A percentile compares a stretch with the other conserved stretches of the same genome.
Conservation (phyloP, 2,113 vertebrate genomes). For the Falcunculus frontatus region DNA sequence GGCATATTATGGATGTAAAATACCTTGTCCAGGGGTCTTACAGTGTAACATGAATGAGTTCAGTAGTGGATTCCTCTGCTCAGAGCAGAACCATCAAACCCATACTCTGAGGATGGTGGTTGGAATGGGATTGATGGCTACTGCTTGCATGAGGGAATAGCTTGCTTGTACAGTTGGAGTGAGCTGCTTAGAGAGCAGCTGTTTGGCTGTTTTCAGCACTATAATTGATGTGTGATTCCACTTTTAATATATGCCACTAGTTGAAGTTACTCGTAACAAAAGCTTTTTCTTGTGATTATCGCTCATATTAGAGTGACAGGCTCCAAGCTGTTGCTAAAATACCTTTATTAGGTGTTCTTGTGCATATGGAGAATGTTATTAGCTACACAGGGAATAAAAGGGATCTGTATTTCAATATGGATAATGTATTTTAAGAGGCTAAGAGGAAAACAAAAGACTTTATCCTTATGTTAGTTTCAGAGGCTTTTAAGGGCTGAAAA, state of each 20-base stretch:
- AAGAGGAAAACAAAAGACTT: not conserved
- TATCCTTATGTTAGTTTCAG: not conserved
- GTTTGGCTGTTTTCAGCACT: not conserved
- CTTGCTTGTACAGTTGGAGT: not conserved
- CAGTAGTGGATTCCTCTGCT: not conserved
- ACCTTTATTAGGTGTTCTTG: not conserved
- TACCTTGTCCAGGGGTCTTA: not conserved
- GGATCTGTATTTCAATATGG: not conserved
- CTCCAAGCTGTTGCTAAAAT: not conserved
- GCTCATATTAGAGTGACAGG: not conserved
- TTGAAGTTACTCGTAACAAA: not conserved
- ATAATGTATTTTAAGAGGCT: not conserved
- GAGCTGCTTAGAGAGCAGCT: not conserved
- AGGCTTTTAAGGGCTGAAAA: not conserved
- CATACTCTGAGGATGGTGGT: not conserved
- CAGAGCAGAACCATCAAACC: not conserved
- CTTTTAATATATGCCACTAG: not conserved
- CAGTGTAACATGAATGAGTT: not conserved
- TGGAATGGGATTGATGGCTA: not conserved
- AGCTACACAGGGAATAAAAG: not conserved
- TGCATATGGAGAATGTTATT: not conserved
- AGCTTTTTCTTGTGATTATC: not conserved
- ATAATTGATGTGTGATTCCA: not conserved
- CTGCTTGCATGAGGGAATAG: not conserved
- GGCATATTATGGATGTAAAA: not conserved